Evolutionary conservation across 2,797 vertebrate species (phyloP).

Genomic region (Balearica regulorum): DNA sequence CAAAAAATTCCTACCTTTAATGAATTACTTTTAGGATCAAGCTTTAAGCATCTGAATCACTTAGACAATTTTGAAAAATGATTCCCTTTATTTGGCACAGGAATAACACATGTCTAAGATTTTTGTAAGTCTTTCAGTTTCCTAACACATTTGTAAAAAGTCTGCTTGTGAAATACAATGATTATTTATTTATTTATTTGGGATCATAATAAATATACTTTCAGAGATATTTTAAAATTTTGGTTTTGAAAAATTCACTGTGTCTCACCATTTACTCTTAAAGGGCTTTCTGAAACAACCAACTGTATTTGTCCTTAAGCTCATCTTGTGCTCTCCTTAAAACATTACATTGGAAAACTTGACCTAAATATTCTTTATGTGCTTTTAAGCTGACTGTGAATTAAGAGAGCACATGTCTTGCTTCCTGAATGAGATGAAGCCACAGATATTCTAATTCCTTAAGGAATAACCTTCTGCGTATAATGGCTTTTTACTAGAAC

Average conservation of each 20-base stretch:
- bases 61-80: background rate
- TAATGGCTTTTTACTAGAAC: constrained; percentile 24
- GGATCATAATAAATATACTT: background rate
- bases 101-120: background rate
- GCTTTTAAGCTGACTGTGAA: constrained; percentile 14
- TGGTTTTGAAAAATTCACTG: background rate
- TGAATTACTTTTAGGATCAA: background rate
- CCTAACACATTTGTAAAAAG: background rate
- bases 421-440: constrained; percentile 16
- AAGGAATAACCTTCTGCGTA: background rate
- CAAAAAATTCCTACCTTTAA: background rate
- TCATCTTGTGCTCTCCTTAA: background rate
- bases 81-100: background rate
- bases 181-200: background rate
- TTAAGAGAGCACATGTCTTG: background rate
- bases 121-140: background rate
- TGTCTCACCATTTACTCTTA: background rate
- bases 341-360: background rate
- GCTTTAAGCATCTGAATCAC: background rate
- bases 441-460: background rate
- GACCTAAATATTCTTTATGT: background rate
- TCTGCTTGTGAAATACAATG: background rate
- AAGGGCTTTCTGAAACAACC: background rate
- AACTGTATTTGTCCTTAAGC: background rate
- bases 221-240: background rate